Evolutionary conservation across 2,113 vertebrate genomes (phyloP), one percentile per base, ranked within the genome.

Genomic region (Zeus faber): DNA sequence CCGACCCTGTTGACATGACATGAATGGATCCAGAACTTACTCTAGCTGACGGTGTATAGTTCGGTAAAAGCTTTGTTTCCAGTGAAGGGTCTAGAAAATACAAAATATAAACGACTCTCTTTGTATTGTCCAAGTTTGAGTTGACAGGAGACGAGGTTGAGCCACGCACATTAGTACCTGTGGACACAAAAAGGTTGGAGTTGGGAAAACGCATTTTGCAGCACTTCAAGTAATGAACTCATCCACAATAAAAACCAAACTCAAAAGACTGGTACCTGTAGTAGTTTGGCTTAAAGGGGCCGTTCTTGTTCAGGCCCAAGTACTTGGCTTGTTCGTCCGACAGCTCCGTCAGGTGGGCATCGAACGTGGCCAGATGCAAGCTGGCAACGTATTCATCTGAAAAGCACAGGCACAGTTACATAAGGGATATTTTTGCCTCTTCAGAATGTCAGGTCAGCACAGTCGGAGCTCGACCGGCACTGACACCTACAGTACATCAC

Each of bases 251-350:
- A 33, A 4, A 29, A 29, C 4, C 4, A 29, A 29, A 29, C 31
- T 11, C 8, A 33, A 33, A 43, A 17, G 18, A 43, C 9, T 18
- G 20, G 39, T 84, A 97, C 96, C 96, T 94, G 91, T 98, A 98
- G 84, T 98, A 98, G 87, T 98, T 98, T 51, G 96, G 96, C 88
- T 98, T 98, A 73, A 98, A 98, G 17, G 96, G 96, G 10, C 96
- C 96, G 0, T 98, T 98, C 83, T 98, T 98, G 67, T 98, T 98
- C 53, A 98, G 89, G 48, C 96, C 96, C 86, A 98, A 88, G 77
- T 98, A 98, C 69, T 98, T 98, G 0, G 96, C 96, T 72, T 98
- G 96, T 5, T 98, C 96, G 13, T 98, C 96, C 5, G 91, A 89
- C 1, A 98, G 90, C 54, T 98, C 96, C 0, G 95, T 98, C 74